Conservation (phyloP, 2,113 vertebrate species). For the Salvator merianae region DNA sequence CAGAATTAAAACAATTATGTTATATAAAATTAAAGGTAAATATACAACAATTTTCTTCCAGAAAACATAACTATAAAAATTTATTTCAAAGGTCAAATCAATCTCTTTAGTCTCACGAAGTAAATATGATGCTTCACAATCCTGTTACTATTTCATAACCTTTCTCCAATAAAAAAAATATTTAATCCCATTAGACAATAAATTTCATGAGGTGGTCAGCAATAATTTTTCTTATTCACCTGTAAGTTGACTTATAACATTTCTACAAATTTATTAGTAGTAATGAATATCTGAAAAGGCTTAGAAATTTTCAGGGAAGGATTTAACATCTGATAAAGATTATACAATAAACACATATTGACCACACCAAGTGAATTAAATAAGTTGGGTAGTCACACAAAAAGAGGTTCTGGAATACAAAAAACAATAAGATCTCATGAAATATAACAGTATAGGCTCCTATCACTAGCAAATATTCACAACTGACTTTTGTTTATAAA, state of each 20-base stretch:
- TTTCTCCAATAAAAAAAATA: neutral
- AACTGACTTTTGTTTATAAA: neutral
- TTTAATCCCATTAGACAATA: neutral
- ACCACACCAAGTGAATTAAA: neutral
- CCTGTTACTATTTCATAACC: neutral
- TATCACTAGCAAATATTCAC: neutral
- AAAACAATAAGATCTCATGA: neutral
- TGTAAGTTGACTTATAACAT: neutral
- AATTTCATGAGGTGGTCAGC: neutral
- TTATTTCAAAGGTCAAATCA: neutral
- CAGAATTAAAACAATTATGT: neutral
- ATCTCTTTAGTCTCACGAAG: neutral
- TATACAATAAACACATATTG: neutral
- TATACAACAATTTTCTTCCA: neutral
- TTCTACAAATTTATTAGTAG: constrained; percentile 23
- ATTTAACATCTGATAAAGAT: neutral
- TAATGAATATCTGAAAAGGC: constrained; percentile 27
- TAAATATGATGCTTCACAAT: neutral
- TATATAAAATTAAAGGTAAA: no score
- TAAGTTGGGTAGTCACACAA: constrained; percentile 18
- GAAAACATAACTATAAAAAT: neutral
- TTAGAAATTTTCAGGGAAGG: neutral
- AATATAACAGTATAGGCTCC: neutral
- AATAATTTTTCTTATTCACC: constrained; percentile 19
- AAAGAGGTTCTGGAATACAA: constrained; percentile 10